Conservation (phyloP, 1,140 invertebrate species). For the Branchinecta lynchi region DNA sequence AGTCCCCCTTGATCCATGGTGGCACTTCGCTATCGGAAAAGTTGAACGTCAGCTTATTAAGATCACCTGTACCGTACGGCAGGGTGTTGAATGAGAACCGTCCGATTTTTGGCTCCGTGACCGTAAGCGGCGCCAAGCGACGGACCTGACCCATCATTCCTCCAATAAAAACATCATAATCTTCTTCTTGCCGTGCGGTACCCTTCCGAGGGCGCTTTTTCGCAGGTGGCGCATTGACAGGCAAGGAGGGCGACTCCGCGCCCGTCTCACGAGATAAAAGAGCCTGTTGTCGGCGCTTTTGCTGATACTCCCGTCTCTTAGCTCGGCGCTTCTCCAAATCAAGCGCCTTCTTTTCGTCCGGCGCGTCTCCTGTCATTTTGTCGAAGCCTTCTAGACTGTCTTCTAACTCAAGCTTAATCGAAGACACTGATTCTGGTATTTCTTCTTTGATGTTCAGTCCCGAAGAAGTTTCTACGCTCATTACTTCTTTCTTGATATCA, state of each 20-base stretch:
- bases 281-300: conserved; percentile 47
- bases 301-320: conserved; percentile 64
- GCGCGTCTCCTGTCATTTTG: conserved; percentile 38
- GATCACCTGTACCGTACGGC: conserved; percentile 60
- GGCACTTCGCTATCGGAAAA: not conserved
- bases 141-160: conserved; percentile 67
- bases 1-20: conserved; percentile 41
- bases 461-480: not conserved
- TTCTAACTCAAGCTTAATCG: not conserved
- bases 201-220: conserved; percentile 67
- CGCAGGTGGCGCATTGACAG: conserved; percentile 26
- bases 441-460: conserved; percentile 14
- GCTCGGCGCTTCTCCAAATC: conserved; percentile 63
- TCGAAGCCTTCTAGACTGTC: conserved; percentile 19
- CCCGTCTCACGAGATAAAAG: conserved; percentile 16
- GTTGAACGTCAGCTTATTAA: conserved; percentile 39
- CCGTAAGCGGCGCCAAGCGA: conserved; percentile 61
- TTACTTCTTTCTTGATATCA: not conserved
- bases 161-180: conserved; percentile 78
- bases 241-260: conserved; percentile 16
- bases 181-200: conserved; percentile 62
- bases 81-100: conserved; percentile 64
- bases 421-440: conserved; percentile 3
- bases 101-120: conserved; percentile 70
- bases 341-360: conserved; percentile 59